Conservation (phyloP, 1,140 invertebrate genomes). For the Paralvinella palmiformis region DNA sequence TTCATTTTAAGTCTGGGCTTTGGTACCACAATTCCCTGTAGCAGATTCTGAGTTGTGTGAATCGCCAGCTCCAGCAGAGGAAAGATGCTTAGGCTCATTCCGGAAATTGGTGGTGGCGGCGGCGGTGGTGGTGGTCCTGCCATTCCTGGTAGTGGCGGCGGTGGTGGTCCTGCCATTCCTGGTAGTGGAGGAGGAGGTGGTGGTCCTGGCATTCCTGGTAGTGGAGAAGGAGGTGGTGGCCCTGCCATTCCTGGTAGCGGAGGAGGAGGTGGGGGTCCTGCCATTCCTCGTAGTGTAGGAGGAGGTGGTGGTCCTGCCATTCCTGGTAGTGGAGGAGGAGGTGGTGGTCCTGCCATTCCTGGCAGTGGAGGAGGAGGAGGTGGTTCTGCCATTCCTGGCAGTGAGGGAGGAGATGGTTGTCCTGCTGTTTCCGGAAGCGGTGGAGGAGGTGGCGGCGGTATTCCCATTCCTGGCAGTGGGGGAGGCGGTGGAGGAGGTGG, state of each 20-base stretch:
- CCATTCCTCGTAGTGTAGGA: constrained; percentile 45
- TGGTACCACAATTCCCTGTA: constrained; percentile 26
- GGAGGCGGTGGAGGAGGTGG: neutral
- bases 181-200: constrained; percentile 42
- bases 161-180: constrained; percentile 33
- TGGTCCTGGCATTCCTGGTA: constrained; percentile 36
- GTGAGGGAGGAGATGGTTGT: constrained; percentile 7
- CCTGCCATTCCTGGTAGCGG: constrained; percentile 21
- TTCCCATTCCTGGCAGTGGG: constrained; percentile 19
- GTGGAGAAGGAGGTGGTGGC: constrained; percentile 43
- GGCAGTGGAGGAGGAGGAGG: constrained; percentile 35
- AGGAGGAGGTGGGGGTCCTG: constrained; percentile 49
- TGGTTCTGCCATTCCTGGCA: constrained; percentile 57
- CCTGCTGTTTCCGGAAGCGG: neutral
- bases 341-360: constrained; percentile 41
- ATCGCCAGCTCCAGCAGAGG: neutral
- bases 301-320: constrained; percentile 51
- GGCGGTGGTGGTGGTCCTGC: constrained; percentile 25
- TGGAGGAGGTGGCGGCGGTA: constrained; percentile 7
- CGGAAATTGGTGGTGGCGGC: constrained; percentile 45
- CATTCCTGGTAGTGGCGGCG: constrained; percentile 30
- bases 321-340: constrained; percentile 67
- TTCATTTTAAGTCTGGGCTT: constrained; percentile 45
- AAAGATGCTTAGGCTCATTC: constrained; percentile 18
- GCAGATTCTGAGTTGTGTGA: constrained; percentile 10